Evolutionary conservation across 2,888 invertebrate species (phyloP).

Genomic region (Epistrophe grossulariae): DNA sequence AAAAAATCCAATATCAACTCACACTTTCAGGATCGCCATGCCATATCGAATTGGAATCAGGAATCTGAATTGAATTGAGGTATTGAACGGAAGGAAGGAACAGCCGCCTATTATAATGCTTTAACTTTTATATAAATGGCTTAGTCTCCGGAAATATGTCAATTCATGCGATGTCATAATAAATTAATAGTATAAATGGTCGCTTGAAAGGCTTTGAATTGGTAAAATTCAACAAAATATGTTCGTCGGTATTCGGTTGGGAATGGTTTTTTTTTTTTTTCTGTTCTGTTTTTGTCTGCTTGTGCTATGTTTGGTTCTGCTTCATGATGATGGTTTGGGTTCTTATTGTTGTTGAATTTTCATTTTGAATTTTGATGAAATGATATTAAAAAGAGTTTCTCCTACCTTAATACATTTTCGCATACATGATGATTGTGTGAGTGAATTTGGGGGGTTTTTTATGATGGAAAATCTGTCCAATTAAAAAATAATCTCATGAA

Average conservation of each 20-base stretch:
- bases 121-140: constrained; percentile 12
- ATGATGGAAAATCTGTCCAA: background rate
- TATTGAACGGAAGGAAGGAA: constrained; percentile 22
- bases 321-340: background rate
- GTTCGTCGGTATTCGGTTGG: constrained; percentile 23
- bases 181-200: constrained; percentile 22
- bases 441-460: background rate
- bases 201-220: constrained; percentile 21
- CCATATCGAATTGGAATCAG: background rate
- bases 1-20: background rate
- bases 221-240: constrained; percentile 22
- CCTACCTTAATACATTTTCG: background rate
- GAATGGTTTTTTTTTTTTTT: background rate
- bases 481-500: background rate
- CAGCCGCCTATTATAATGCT: constrained; percentile 10
- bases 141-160: constrained; percentile 22
- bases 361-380: constrained; percentile 9
- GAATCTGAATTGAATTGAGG: constrained; percentile 19
- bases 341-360: background rate
- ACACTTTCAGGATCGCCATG: constrained; percentile 1
- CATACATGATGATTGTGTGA: background rate
- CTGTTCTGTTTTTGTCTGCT: background rate
- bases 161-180: constrained; percentile 22
- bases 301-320: background rate
- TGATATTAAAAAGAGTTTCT: background rate